Conservation (phyloP, 2,888 invertebrate genomes). For the Drosophila tanythrix region DNA sequence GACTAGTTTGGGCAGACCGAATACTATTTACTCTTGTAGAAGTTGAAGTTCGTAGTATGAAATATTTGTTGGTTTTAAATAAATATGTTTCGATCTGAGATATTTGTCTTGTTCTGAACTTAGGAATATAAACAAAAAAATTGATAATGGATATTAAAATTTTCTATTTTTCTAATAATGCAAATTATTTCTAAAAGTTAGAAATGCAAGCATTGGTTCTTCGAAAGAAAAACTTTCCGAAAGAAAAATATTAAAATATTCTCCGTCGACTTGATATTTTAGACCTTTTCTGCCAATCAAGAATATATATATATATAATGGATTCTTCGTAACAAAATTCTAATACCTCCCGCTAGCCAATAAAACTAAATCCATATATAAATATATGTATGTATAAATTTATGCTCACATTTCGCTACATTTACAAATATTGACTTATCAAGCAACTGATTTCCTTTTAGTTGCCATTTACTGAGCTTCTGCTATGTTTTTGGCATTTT, state of each 20-base stretch:
- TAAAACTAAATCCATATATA: background rate
- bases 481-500: conserved; percentile 15
- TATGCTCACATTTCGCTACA: background rate
- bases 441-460: conserved; percentile 15
- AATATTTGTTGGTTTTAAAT: background rate
- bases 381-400: background rate
- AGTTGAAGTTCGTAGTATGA: background rate
- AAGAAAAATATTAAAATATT: background rate
- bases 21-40: background rate
- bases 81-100: background rate
- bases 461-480: background rate
- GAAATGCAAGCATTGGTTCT: background rate
- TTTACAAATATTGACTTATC: conserved; percentile 11
- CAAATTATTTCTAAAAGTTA: too few species aligned
- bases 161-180: too few species aligned
- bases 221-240: background rate
- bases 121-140: background rate
- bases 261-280: background rate
- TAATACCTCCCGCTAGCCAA: background rate
- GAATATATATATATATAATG: background rate
- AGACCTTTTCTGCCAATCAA: background rate
- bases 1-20: background rate
- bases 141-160: too few species aligned
- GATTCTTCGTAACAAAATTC: background rate
- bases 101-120: background rate